phyloP scores from a whole-genome alignment of 2,797 vertebrate genomes.

The Trichosurus vulpecula region DNA sequence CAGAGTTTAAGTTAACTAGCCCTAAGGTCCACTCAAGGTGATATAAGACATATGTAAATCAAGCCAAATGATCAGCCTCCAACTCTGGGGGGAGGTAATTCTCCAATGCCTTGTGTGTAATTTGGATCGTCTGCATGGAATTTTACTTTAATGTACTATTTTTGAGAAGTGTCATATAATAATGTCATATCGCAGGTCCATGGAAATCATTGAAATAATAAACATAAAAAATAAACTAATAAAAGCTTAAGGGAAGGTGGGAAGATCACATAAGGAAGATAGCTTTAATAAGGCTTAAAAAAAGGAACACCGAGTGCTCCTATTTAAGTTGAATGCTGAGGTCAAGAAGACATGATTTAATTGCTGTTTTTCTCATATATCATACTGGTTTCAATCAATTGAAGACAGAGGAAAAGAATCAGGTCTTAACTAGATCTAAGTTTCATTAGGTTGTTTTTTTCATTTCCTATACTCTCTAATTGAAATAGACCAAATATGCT shows the following conservation, averaged over 20 bases:
- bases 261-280: slow-evolving; percentile 37
- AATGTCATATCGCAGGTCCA: slow-evolving; percentile 24
- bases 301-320: neutral
- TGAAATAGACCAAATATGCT: slow-evolving; percentile 21
- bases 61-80: slow-evolving; percentile 1
- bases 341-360: slow-evolving; percentile 13
- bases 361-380: slow-evolving; percentile 9
- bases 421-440: slow-evolving; percentile 37
- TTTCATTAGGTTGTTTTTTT: slow-evolving; percentile 3
- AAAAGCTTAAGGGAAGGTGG: slow-evolving; percentile 37
- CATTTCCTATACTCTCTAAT: slow-evolving; percentile 31
- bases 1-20: slow-evolving; percentile 41
- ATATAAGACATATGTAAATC: neutral
- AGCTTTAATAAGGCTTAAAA: slow-evolving; percentile 53
- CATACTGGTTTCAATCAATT: slow-evolving; percentile 4
- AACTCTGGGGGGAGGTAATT: slow-evolving; percentile 9
- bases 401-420: slow-evolving; percentile 45
- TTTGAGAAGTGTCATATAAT: slow-evolving; percentile 36
- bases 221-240: slow-evolving; percentile 53
- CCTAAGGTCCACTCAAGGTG: neutral
- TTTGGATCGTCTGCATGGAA: neutral
- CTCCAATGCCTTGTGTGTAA: neutral
- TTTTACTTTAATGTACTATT: neutral
- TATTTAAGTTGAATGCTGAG: slow-evolving; percentile 26
- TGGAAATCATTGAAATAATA: slow-evolving; percentile 43